A percentile compares a stretch with the other conserved stretches of the same genome.
Evolutionary conservation across 2,113 vertebrate species (phyloP).

Genomic region (Catagonus wagneri): DNA sequence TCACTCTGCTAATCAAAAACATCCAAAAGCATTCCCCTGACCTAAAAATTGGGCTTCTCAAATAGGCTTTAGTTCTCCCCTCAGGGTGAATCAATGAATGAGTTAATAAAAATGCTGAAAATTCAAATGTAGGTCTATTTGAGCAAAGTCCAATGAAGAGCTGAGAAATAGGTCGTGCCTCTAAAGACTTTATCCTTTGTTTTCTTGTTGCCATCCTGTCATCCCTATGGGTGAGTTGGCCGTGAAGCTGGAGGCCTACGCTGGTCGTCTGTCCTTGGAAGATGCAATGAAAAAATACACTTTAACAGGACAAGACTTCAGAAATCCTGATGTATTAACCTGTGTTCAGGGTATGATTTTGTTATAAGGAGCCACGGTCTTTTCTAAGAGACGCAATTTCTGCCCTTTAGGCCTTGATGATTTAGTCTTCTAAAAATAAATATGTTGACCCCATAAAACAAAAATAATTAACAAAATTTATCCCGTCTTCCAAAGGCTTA

Average conservation of each 20-base stretch:
- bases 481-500: background rate
- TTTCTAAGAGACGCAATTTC: conserved; percentile 2
- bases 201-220: background rate
- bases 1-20: background rate
- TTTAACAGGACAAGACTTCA: background rate
- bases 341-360: background rate
- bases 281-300: background rate
- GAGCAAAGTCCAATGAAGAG: background rate
- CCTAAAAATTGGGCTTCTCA: background rate
- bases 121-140: conserved; percentile 33
- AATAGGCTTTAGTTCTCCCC: background rate
- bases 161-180: background rate
- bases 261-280: background rate
- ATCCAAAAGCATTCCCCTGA: background rate
- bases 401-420: background rate
- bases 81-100: background rate
- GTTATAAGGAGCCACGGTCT: background rate
- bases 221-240: background rate
- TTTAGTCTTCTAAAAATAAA: conserved; percentile 16
- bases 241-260: background rate
- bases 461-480: conserved; percentile 17
- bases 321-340: background rate
- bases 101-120: background rate
- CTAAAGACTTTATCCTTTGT: background rate
- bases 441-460: conserved; percentile 21